A percentile compares a stretch with the other conserved stretches of the same genome.
These are phyloP conservation scores for Spialia ferax DNA, from an alignment of 2,888 invertebrate species.

Conservation along the genomic window DNA sequence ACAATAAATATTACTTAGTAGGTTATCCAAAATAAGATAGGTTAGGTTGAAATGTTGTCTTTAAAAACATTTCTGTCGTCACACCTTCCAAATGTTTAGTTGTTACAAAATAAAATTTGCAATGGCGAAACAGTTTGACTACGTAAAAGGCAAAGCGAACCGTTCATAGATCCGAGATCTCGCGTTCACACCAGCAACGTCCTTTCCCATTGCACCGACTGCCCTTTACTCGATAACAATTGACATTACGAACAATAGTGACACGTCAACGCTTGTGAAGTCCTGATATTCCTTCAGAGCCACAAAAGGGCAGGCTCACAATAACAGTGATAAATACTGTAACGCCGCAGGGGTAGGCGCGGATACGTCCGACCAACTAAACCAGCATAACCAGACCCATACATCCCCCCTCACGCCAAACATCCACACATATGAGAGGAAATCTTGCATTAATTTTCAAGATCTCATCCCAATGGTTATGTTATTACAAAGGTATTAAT, in stretches of 20 bases:
- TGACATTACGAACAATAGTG: slow-evolving; percentile 46
- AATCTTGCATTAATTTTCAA: slow-evolving; percentile 51
- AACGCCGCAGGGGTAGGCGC: slow-evolving; percentile 72
- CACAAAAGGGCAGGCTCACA: slow-evolving; percentile 69
- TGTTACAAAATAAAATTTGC: slow-evolving; percentile 42
- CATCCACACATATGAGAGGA: slow-evolving; percentile 40
- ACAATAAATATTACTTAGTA: no score
- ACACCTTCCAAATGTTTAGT: neutral
- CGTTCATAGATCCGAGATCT: slow-evolving; percentile 29
- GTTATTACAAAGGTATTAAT: slow-evolving; percentile 77
- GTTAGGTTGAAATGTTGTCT: no score
- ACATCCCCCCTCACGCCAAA: slow-evolving; percentile 47
- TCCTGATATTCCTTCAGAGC: slow-evolving; percentile 56
- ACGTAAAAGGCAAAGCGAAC: slow-evolving; percentile 30
- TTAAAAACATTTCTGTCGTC: no score
- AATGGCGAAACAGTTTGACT: slow-evolving; percentile 44
- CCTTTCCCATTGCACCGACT: slow-evolving; percentile 33
- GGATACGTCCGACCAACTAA: slow-evolving; percentile 58
- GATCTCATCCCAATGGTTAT: slow-evolving; percentile 61
- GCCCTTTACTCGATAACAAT: slow-evolving; percentile 51
- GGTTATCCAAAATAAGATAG: no score
- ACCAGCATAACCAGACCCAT: slow-evolving; percentile 58
- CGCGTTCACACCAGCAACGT: slow-evolving; percentile 31
- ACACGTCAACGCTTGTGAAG: slow-evolving; percentile 52
- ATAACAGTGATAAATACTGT: slow-evolving; percentile 76